Conservation (phyloP, 1,140 invertebrate genomes). For the Portunus trituberculatus region DNA sequence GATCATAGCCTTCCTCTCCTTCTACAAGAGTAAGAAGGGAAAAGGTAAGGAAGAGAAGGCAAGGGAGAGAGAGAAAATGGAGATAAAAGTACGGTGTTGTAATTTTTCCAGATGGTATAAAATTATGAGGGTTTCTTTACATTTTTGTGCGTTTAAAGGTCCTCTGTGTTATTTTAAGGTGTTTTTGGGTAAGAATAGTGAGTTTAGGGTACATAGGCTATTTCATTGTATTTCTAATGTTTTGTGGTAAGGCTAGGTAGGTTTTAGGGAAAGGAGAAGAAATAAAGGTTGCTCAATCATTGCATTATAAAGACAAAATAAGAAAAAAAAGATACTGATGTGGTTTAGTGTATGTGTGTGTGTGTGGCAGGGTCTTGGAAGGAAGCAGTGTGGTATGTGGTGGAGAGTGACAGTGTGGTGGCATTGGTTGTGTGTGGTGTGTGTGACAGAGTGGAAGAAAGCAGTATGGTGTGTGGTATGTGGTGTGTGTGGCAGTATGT, state of each 20-base stretch:
- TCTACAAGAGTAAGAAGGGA: slow-evolving; percentile 39
- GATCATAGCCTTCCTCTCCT: slow-evolving; percentile 32
- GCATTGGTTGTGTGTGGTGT: too few relatives aligned
- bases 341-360: background rate
- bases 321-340: background rate
- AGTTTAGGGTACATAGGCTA: background rate
- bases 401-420: too few relatives aligned
- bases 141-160: background rate
- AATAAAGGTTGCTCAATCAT: background rate
- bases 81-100: background rate
- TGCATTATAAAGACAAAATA: background rate
- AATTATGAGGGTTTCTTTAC: background rate
- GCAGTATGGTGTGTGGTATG: too few relatives aligned
- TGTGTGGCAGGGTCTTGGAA: too few relatives aligned
- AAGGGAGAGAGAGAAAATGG: background rate
- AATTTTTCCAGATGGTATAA: background rate
- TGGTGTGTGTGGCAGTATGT: too few relatives aligned
- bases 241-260: background rate
- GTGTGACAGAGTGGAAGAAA: too few relatives aligned
- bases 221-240: background rate
- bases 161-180: background rate
- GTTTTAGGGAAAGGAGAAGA: background rate
- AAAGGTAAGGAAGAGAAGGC: slow-evolving; percentile 24
- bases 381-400: too few relatives aligned
- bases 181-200: background rate